Percentiles rank a stretch among this genome's conserved stretches.
Conservation (phyloP, 2,888 invertebrate species). For the Diaprepes abbreviatus region DNA sequence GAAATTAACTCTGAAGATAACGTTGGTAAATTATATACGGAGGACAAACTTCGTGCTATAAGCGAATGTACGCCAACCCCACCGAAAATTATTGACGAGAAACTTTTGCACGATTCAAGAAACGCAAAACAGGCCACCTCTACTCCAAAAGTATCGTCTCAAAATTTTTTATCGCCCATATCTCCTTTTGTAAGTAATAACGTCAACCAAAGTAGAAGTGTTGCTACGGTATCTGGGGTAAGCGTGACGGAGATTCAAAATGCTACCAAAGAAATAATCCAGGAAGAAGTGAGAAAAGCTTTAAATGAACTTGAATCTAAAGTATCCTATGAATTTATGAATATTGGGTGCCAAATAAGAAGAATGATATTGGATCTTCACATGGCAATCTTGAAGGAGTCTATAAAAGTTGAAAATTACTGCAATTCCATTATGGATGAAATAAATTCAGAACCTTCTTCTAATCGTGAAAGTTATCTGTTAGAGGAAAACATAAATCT, state of each 20-base stretch:
- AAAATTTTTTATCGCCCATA: slow-evolving; percentile 21
- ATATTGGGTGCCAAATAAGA: slow-evolving; percentile 56
- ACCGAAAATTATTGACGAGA: slow-evolving; percentile 33
- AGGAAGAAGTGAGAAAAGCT: slow-evolving; percentile 51
- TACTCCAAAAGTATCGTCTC: slow-evolving; percentile 48
- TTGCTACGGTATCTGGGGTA: background rate
- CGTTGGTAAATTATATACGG: background rate
- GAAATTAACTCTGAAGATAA: slow-evolving; percentile 10
- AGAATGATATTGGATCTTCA: slow-evolving; percentile 60
- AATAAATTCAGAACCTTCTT: slow-evolving; percentile 60
- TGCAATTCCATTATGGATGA: slow-evolving; percentile 55
- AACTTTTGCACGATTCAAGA: slow-evolving; percentile 35
- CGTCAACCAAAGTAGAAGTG: background rate
- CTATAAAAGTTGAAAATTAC: slow-evolving; percentile 59
- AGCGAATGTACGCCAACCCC: slow-evolving; percentile 37
- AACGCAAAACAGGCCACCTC: slow-evolving; percentile 48
- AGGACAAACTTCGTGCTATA: slow-evolving; percentile 23
- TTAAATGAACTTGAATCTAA: no score
- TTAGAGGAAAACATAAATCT: slow-evolving; percentile 70
- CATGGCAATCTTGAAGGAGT: slow-evolving; percentile 62
- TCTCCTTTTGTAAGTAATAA: slow-evolving; percentile 45
- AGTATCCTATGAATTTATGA: slow-evolving; percentile 53
- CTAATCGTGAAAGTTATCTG: slow-evolving; percentile 60
- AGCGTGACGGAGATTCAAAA: slow-evolving; percentile 37
- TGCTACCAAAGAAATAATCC: slow-evolving; percentile 47